phyloP scores from a whole-genome alignment of 2,888 invertebrate species.

The Drosophila ezoana region DNA sequence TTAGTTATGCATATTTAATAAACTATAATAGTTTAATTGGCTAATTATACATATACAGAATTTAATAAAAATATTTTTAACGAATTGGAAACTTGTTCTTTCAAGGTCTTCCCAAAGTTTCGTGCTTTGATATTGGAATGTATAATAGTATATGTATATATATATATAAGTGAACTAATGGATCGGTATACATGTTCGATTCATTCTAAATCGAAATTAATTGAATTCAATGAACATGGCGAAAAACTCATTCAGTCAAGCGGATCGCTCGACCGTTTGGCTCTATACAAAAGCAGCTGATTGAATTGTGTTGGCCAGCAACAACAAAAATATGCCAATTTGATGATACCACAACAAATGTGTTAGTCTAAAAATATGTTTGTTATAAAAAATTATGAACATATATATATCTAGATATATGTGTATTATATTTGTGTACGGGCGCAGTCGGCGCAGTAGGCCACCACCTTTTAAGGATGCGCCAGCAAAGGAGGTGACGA shows the following conservation, averaged over 20 bases:
- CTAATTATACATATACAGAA: slow-evolving; percentile 5
- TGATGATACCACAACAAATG: slow-evolving; percentile 80
- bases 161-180: background rate
- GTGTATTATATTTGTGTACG: slow-evolving; percentile 39
- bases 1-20: slow-evolving; percentile 24
- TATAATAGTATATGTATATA: background rate
- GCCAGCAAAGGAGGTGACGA: slow-evolving; percentile 57
- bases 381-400: slow-evolving; percentile 59
- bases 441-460: slow-evolving; percentile 58
- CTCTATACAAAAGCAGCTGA: slow-evolving; percentile 61
- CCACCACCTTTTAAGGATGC: slow-evolving; percentile 83
- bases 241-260: slow-evolving; percentile 61
- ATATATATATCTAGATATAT: slow-evolving; percentile 23
- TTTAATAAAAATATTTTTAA: background rate
- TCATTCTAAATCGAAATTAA: slow-evolving; percentile 18
- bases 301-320: slow-evolving; percentile 79
- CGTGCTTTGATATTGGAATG: background rate
- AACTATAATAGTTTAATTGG: slow-evolving; percentile 28
- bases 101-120: slow-evolving; percentile 24
- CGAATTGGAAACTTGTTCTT: slow-evolving; percentile 13
- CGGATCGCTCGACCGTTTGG: slow-evolving; percentile 31
- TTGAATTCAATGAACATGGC: slow-evolving; percentile 42
- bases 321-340: slow-evolving; percentile 77
- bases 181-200: background rate
- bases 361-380: slow-evolving; percentile 68